Evolutionary conservation across 2,888 invertebrate genomes (phyloP), one percentile per base, ranked within the genome.

Genomic region (Hipparchia semele): DNA sequence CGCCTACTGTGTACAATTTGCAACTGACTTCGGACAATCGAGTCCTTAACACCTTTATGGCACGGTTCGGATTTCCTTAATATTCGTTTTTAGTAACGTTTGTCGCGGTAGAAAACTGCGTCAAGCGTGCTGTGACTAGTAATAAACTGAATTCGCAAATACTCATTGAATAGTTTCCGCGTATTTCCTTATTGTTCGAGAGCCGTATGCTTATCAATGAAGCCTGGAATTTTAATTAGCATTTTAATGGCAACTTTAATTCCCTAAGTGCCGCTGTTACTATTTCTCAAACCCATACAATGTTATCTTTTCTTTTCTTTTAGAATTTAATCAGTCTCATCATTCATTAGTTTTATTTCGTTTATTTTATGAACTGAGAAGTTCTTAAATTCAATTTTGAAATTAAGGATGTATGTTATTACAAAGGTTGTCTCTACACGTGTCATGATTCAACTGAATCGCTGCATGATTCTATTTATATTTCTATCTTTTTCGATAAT

Each of bases 121-220:
- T 79, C 83, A 85, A 77, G 79, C 91, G 90, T 92, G 92, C 83
- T 76, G 79, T 77, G 91, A 90, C 85, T 92, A 77, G 81, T 77
- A 88, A 91, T 85, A 81, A 83, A 85, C 81, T 81, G 84, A 87
- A 90, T 91, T 92, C 86, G 91, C 92, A 85, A 92, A 91, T 87
- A 87, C 87, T 84, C 85, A 83, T 85, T 84, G 84, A 86, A 88
- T 86, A 85, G 86, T 86, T 92, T 92, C 93, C 86, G 86, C 87
- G 91, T 92, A 93, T 91, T 91, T 93, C 91, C 91, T 92, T 86
- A 90, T 91, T 90, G 91, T 89, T 86, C 82, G 81, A 85, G 80
- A 82, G 83, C 83, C 81, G 83, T 87, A 82, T 81, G 84, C 82
- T 88, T 83, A 87, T 92, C 90, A 92, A 92, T 92, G 92, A 82